Evolutionary conservation across 2,113 vertebrate genomes (phyloP), one percentile per base, ranked within the genome.

Genomic region (Pteropus alecto): DNA sequence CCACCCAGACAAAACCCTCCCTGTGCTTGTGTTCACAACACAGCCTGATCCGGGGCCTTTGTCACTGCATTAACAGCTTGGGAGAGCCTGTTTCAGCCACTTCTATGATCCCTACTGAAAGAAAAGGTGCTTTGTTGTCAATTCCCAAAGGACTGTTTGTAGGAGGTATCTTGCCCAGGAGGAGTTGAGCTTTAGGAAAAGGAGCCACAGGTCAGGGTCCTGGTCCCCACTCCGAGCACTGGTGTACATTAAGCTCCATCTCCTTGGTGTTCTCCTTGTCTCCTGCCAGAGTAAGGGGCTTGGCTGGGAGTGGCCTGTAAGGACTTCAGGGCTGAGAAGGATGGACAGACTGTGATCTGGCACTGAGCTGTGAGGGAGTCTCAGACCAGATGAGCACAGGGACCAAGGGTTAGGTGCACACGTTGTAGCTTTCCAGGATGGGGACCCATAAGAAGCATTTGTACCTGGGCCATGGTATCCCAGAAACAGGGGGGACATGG

Each of bases 401-500:
- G 33, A 41, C 58, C 41, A 24, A 21, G n/a, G 70, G 33, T 38
- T 73, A 46, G 3, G 60, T 24, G 16, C n/a, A 15, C 41, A 63
- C 16, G n/a, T 6, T 22, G 7, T 35, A 35, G 28, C 6, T 79
- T 33, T 56, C 76, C 18, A 18, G 6, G 1, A 12, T 22, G 1
- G 51, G 14, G 16, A 2, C 4, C 65, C n/a, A 26, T 6, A 19
- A 21, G 15, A 77, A 33, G 48, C 15, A 41, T 2, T 51, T 33
- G 26, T 26, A 51, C 21, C 7, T 26, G 35, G 24, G n/a, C 12
- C 16, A 58, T 1, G 0, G 0, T 12, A 7, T 68, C 38, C 81
- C 10, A 16, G 2, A 68, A 68, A 12, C 0, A 24, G 4, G 46
- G 18, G 19, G 15, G 15, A 51, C 51, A 7, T 0, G 10, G 18